Base-by-base conservation (phyloP, 2,888 invertebrate genomes). In the Cataglyphis altisquamis region DNA sequence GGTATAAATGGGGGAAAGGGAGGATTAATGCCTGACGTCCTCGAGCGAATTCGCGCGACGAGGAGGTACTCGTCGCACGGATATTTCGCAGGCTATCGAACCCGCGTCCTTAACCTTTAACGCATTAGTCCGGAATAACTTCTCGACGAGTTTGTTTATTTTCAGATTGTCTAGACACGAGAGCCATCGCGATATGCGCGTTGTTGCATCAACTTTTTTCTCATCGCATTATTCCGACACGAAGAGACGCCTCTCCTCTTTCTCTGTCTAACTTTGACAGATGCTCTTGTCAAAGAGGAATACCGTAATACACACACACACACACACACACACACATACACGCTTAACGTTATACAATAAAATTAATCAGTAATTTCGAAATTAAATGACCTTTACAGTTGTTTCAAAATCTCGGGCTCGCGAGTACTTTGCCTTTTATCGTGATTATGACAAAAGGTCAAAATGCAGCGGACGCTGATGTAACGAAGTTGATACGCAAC, bases 61-160 rank as follows among this genome's bases (percentile, higher is more conserved):
- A 25, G 25, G 25, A 25, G 25, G 25, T 25, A 25, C 36, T 63
- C 45, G 5, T 21, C 55, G 48, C 66, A n/a, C 12, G 36, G 36
- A 12, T 62, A 48, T 48, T 48, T 74, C 70, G 78, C 63, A 78
- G 90, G 91, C 89, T 91, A 91, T 92, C 92, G 92, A 92, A 92
- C 91, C 55, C 89, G 73, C 90, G 92, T 87, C 92, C 92, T 92
- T 92, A 92, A 92, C 92, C 92, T 92, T 92, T 91, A 86, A 12
- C 70, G 85, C 25, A 25, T 85, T 84, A 84, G 80, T 83, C 81
- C 84, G 85, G 88, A 90, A 88, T 85, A 88, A 87, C 85, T 32
- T 32, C 32, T 89, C 82, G 68, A 60, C 84, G 81, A 77, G 48
- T 48, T 48, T 84, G 83, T 89, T 88, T 85, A 86, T 88, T 66